These are phyloP conservation scores for Lymantria dispar DNA, from an alignment of 2,888 invertebrate species.

Conservation along the genomic window DNA sequence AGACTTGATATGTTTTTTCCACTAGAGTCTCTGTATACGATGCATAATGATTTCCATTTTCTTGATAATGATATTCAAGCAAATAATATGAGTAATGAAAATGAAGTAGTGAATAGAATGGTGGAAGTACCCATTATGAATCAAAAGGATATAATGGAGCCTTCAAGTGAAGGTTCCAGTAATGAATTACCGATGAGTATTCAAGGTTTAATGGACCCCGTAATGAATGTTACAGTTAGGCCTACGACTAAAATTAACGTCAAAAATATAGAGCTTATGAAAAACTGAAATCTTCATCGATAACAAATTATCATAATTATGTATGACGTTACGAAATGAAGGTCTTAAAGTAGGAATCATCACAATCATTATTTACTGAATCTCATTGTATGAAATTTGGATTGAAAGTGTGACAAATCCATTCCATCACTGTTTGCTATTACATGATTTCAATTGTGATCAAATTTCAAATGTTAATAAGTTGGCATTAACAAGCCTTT, in stretches of 20 bases:
- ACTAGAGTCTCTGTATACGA: constrained; percentile 65
- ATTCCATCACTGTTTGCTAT: too few relatives aligned
- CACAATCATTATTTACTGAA: too few relatives aligned
- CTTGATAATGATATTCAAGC: constrained; percentile 62
- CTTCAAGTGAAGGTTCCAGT: constrained; percentile 38
- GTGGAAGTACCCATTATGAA: constrained; percentile 62
- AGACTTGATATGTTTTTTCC: constrained; percentile 72
- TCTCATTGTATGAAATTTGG: too few relatives aligned
- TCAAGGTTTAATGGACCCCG: constrained; percentile 71
- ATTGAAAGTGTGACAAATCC: too few relatives aligned
- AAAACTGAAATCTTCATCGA: constrained; percentile 45
- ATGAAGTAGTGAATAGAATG: constrained; percentile 58
- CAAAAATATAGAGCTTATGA: constrained; percentile 77
- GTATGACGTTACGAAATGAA: too few relatives aligned
- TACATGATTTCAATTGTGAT: too few relatives aligned
- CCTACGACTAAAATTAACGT: constrained; percentile 75
- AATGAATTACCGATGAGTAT: constrained; percentile 62
- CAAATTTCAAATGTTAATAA: too few relatives aligned
- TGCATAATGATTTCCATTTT: constrained; percentile 75
- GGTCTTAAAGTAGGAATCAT: too few relatives aligned
- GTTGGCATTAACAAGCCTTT: too few relatives aligned
- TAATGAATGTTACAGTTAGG: constrained; percentile 72
- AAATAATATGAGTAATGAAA: constrained; percentile 49
- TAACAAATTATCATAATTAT: too few relatives aligned
- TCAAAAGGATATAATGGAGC: constrained; percentile 57